Percentiles rank a stretch among this genome's conserved stretches.
Conservation (phyloP, 2,113 vertebrate genomes). For the Gymnobelideus leadbeateri region DNA sequence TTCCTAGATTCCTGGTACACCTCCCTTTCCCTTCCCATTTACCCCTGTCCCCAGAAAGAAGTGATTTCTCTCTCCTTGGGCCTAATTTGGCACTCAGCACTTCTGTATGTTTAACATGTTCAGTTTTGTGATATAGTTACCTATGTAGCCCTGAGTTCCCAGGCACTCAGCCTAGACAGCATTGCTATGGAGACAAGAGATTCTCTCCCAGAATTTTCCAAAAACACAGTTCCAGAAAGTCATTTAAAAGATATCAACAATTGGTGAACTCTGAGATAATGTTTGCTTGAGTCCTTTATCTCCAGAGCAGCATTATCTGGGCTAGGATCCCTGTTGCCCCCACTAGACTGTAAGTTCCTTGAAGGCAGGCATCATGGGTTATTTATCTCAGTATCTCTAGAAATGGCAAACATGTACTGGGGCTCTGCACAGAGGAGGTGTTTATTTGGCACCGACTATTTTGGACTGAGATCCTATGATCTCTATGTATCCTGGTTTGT, state of each 20-base stretch:
- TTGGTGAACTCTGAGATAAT: neutral
- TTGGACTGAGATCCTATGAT: neutral
- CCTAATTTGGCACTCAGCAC: neutral
- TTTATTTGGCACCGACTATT: neutral
- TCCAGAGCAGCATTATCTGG: neutral
- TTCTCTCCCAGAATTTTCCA: neutral
- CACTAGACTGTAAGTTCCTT: neutral
- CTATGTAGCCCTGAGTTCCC: neutral
- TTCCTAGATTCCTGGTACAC: neutral
- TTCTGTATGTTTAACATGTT: neutral
- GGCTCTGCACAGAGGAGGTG: neutral
- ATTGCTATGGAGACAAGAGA: conserved; percentile 8
- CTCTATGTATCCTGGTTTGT: neutral
- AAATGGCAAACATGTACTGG: neutral
- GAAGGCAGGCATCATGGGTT: neutral
- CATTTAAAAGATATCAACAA: neutral
- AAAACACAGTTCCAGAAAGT: neutral
- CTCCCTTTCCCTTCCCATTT: neutral
- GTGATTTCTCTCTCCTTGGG: neutral
- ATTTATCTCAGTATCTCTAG: neutral
- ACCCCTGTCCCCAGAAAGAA: neutral
- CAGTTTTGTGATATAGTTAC: neutral
- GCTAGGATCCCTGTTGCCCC: neutral
- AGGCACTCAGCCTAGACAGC: neutral
- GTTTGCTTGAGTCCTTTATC: neutral